Base-by-base conservation (phyloP, 2,888 invertebrate species). In the Tanypteryx hageni region DNA sequence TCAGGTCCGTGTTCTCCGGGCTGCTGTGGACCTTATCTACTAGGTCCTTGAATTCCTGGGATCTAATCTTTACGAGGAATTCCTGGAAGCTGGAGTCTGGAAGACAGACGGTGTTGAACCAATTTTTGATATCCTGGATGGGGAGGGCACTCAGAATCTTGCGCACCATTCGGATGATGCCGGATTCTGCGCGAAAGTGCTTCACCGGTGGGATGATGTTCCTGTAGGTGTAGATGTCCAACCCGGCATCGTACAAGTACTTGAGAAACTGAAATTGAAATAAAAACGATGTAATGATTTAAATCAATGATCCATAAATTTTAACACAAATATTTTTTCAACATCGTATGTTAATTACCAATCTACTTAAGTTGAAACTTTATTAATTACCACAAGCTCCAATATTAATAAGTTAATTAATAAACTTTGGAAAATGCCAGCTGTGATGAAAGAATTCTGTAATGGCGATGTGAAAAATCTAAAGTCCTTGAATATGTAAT, bases 111-210 rank as follows among this genome's bases (percentile, higher is more conserved):
- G 31, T 68, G 0, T 94, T 0, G 92, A 94, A 94, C 44, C 94
- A 92, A 14, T 93, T 93, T 86, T 94, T 92, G 57, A 95, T 93
- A 16, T 94, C 92, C 0, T 94, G 93, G 0, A 94, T 4, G 0
- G 95, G 95, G 2, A 95, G 93, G 0, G 94, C 8, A 0, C 93
- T 93, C 61, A 93, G 92, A 57, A 94, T 86, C 11, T 94, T 95
- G 0, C 93, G 91, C 44, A 94, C 31, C 27, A 95, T 92, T 5
- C 94, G 31, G 8, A 89, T 64, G 44, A 89, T 94, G 18, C 89
- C 89, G n/a, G 89, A 68, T 11, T 89, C 64, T 0, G 61, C 89
- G 18, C 64, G 44, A 0, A n/a, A 22, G 16, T 57, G 22, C 64
- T 13, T 81, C 18, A n/a, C 18, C 10, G 9, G 16, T 9, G 59